A percentile compares a stretch with the other conserved stretches of the same genome.
phyloP scores from a whole-genome alignment of 2,113 vertebrate species.

The Athene cunicularia region DNA sequence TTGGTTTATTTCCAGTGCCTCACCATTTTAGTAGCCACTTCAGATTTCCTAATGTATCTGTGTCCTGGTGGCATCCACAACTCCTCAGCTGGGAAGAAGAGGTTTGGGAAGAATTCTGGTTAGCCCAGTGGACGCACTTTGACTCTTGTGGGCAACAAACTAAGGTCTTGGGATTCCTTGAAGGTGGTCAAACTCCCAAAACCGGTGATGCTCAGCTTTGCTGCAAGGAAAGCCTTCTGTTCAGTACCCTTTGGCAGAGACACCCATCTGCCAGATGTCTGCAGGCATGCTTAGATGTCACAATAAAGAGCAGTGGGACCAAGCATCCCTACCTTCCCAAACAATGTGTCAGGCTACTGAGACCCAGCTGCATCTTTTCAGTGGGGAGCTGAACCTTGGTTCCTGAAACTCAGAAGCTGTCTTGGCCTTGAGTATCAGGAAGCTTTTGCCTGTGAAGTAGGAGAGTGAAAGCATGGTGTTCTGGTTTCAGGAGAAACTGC shows the following conservation, averaged over 20 bases:
- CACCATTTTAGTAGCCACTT: background rate
- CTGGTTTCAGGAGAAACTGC: constrained; percentile 1
- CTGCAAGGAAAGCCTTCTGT: background rate
- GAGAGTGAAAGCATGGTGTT: background rate
- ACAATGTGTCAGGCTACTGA: background rate
- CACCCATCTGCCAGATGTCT: background rate
- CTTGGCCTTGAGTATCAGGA: background rate
- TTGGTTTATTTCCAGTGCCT: background rate
- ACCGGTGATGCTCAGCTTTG: background rate
- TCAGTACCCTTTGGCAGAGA: background rate
- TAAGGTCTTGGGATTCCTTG: background rate
- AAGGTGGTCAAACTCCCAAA: background rate
- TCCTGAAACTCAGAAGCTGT: background rate
- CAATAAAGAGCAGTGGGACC: background rate
- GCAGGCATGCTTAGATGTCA: background rate
- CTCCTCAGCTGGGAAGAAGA: background rate
- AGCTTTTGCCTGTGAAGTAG: background rate
- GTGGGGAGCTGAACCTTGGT: background rate
- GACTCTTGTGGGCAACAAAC: background rate
- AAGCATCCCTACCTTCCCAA: background rate
- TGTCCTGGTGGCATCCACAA: background rate
- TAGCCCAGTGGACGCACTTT: background rate
- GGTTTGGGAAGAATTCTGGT: background rate
- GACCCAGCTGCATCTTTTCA: background rate
- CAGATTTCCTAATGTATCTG: background rate